These are phyloP conservation scores for Sus cebifrons DNA, from an alignment of 2,797 vertebrate genomes.

Conservation along the genomic window DNA sequence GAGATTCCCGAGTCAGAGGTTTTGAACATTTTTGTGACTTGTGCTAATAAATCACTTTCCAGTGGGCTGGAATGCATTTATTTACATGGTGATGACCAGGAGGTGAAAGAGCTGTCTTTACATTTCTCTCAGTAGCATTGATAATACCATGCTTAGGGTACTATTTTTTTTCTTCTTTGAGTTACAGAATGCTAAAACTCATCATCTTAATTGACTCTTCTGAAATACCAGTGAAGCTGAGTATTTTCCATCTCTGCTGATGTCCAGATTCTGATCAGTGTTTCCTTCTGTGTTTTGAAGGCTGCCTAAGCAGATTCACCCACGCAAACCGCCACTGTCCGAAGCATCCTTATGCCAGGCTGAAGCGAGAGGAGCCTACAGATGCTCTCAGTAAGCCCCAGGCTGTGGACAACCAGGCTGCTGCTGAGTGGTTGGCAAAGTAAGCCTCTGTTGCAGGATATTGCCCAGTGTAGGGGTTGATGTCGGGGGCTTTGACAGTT, in stretches of 20 bases:
- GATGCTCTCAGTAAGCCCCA: constrained; percentile 93
- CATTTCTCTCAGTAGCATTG: background rate
- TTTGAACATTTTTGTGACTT: constrained; percentile 24
- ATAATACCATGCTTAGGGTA: background rate
- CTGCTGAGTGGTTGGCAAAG: constrained; percentile 98
- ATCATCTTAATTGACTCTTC: background rate
- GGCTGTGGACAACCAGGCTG: constrained; percentile 97
- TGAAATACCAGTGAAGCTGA: background rate
- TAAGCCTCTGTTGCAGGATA: constrained; percentile 88
- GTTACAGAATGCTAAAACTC: background rate
- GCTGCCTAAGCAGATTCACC: constrained; percentile 97
- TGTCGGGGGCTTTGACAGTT: background rate
- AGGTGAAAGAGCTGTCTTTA: background rate
- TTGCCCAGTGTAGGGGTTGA: background rate
- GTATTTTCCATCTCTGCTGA: background rate
- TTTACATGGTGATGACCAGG: background rate
- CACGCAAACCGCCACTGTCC: constrained; percentile 99
- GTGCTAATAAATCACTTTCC: background rate
- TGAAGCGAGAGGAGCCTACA: constrained; percentile 96
- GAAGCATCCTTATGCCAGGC: constrained; percentile 97
- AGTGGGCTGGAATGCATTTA: background rate
- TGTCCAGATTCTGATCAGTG: constrained; percentile 54
- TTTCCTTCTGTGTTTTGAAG: constrained; percentile 88
- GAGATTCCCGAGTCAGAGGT: background rate
- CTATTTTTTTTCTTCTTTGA: background rate